Evolutionary conservation across 2,797 vertebrate genomes (phyloP), one percentile per base, ranked within the genome.

Genomic region (Lutjanus argentimaculatus): DNA sequence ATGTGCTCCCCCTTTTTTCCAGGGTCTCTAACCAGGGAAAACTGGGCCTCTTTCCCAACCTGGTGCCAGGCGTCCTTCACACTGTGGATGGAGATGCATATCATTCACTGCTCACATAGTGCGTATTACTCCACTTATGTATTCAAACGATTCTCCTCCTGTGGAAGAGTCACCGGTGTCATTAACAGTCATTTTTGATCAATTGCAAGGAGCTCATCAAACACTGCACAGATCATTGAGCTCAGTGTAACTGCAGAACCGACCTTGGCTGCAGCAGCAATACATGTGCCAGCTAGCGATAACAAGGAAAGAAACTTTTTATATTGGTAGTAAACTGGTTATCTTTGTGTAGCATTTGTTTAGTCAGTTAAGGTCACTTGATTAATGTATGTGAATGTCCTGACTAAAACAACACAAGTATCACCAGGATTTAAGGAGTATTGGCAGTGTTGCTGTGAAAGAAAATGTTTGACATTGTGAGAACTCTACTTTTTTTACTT

Each of bases 21-120:
- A 85, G 75, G 88, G 79, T 88, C 76, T 82, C 67, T 16, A 64
- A 83, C 83, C 79, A 65, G 78, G 83, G 75, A 84, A 80, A 88
- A 84, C 63, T 70, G 82, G 82, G 89, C 90, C 91, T 93, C 90
- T 89, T 89, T 90, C 72, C 86, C 79, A 81, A 80, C 84, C 80
- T 82, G 72, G 77, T 92, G 88, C 90, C 91, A 88, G 88, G 80
- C 79, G 52, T 87, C 74, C 74, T 48, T 81, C 79, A 73, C 59
- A 77, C 68, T 69, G 43, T 30, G 72, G 79, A 82, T 71, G 73
- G 64, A 59, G 78, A 67, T 72, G 61, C 51, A 52, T 74, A 77
- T 82, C 65, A 36, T 74, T 84, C 67, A 66, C 42, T 46, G 68
- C 46, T 72, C 57, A 17, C n/a, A 53, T 51, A 45, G 55, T 52